These are phyloP conservation scores for Morinoia aosen DNA, from an alignment of 2,888 invertebrate species.

Conservation along the genomic window DNA sequence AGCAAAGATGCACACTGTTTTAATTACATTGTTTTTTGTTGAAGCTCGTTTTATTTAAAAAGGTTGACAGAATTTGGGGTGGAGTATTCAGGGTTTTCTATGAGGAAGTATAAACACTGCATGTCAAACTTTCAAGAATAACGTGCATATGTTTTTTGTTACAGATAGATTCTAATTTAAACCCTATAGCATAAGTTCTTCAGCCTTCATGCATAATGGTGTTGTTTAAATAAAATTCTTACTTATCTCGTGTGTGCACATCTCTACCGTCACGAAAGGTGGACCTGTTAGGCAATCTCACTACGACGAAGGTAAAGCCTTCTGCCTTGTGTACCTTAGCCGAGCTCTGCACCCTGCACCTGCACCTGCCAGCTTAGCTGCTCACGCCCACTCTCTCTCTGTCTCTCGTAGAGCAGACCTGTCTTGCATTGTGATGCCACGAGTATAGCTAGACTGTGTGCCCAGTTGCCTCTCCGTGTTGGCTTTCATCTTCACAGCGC, in stretches of 20 bases:
- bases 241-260: background rate
- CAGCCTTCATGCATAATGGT: background rate
- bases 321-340: background rate
- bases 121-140: too few species aligned
- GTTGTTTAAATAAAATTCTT: background rate
- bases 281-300: conserved; percentile 49
- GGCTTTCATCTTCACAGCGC: background rate
- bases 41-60: too few species aligned
- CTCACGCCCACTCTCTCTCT: conserved; percentile 1
- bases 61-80: too few species aligned
- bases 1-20: too few species aligned
- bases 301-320: conserved; percentile 41
- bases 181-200: background rate
- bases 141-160: too few species aligned
- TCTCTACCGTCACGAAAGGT: conserved; percentile 28
- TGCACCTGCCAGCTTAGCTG: background rate
- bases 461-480: background rate
- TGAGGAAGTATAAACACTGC: too few species aligned
- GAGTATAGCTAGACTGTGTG: background rate
- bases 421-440: background rate
- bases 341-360: background rate
- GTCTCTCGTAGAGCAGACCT: background rate
- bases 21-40: too few species aligned
- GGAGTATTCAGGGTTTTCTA: too few species aligned
- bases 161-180: too few species aligned